Percentiles rank a stretch among this genome's conserved stretches.
These are phyloP conservation scores for Rhyacichthys aspro DNA, from an alignment of 2,797 vertebrate genomes.

Conservation along the genomic window DNA sequence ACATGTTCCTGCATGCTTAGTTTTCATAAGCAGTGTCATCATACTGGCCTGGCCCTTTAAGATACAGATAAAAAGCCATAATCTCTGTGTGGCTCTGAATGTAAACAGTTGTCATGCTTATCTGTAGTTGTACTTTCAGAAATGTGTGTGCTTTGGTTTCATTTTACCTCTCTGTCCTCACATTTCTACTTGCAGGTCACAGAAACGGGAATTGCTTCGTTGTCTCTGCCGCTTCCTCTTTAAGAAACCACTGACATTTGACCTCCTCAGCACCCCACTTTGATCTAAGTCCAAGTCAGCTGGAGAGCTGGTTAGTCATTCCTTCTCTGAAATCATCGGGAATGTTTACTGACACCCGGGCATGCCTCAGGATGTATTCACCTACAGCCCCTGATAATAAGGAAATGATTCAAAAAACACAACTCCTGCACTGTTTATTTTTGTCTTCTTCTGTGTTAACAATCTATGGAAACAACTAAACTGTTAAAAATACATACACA, in stretches of 20 bases:
- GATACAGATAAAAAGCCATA: conserved; percentile 13
- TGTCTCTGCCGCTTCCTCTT: conserved; percentile 59
- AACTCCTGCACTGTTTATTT: neutral
- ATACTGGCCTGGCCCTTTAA: conserved; percentile 21
- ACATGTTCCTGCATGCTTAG: conserved; percentile 48
- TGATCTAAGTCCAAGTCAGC: conserved; percentile 68
- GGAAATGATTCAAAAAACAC: neutral
- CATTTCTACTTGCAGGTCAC: conserved; percentile 20
- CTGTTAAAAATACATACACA: neutral
- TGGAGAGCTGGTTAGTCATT: conserved; percentile 71
- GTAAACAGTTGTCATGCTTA: conserved; percentile 45
- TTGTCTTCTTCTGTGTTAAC: neutral
- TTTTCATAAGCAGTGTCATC: conserved; percentile 15
- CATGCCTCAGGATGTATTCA: conserved; percentile 21
- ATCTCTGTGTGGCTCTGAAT: conserved; percentile 14
- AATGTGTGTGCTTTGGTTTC: conserved; percentile 23
- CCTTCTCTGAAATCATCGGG: conserved; percentile 40
- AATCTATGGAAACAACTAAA: neutral
- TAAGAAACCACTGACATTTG: conserved; percentile 68
- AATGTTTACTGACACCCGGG: conserved; percentile 56
- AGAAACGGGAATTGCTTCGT: conserved; percentile 17
- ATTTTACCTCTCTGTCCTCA: conserved; percentile 2
- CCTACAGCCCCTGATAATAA: conserved; percentile 3
- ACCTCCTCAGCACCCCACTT: conserved; percentile 61
- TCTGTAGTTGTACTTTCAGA: conserved; percentile 19